Base-by-base conservation (phyloP, 1,140 invertebrate species). In the Drosophila trapezifrons region DNA sequence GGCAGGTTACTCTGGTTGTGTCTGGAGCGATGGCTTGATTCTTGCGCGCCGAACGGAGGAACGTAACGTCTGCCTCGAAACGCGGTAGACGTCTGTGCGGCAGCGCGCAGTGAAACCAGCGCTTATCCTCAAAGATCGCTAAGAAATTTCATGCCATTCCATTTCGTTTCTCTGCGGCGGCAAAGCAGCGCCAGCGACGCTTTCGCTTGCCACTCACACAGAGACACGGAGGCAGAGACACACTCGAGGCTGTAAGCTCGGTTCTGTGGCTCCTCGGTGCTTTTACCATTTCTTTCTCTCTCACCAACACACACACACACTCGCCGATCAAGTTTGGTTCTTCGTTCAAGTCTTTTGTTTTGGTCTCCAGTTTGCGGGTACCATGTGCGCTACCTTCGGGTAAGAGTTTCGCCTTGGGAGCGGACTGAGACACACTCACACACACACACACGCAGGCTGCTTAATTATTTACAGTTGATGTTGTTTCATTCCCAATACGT, bases 81-180 rank as follows among this genome's bases (percentile, higher is more conserved):
- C 73, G 79, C 89, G 73, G 78, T 85, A 75, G 76, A 91, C 89
- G 89, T 91, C 89, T 91, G 89, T 85, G 78, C 84, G 84, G 89
- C 89, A 89, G 85, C 80, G 82, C 74, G 79, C 76, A 83, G 81
- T 86, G 87, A 83, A 86, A 86, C 81, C 79, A 80, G 70, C 86
- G 86, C 86, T 90, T 90, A 90, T 90, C 86, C 86, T 87, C 71
- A 80, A 79, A 87, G 82, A 86, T 89, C 80, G 85, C 84, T 90
- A 89, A 89, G 84, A 89, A 89, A 89, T 89, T 89, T 89, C 80
- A 90, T 89, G 74, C 80, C 84, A 89, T 84, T 89, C 84, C 84
- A 80, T 89, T 89, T 89, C 82, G 84, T 89, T 87, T 79, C 84
- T 67, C 73, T 37, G 38, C 47, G 20, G 38, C 47, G 17, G 65